Evolutionary conservation across 2,888 invertebrate genomes (phyloP), one percentile per base, ranked within the genome.

Genomic region (Sphaerophoria taeniata): DNA sequence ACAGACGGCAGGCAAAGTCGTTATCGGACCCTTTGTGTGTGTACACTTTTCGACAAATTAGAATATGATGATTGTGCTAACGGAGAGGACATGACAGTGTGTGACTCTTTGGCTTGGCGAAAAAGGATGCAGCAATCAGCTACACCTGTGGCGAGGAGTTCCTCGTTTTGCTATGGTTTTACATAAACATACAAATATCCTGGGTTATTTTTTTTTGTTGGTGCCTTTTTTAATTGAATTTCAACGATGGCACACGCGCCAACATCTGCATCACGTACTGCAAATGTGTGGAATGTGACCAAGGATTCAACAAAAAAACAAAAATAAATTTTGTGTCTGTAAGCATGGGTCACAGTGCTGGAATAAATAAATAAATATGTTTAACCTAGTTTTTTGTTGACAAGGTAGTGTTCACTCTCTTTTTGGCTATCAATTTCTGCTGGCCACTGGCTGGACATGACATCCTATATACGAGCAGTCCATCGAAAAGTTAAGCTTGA

Each of bases 201-300:
- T n/a, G n/a, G n/a, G 12, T 16, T 6, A 14, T 6, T 51, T 39
- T 53, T 67, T 72, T 72, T 55, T 56, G 3, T 58, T 31, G 11
- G 36, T 60, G n/a, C 88, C 89, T 49, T 74, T 90, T 90, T 90
- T 91, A 91, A 90, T 90, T 90, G 90, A 90, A 91, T 88, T 87
- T 77, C 87, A 88, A 85, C 87, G 80, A 90, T 79, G 83, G 74
- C 67, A 83, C 76, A 72, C 79, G 82, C 76, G 78, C 73, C 77
- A 87, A 80, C 81, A 85, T 85, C 81, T 85, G 85, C 81, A 81
- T 76, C 85, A 85, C 85, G 85, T 85, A 81, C 76, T 77, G 76
- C 76, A 85, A 85, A 85, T 85, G 81, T 81, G 49, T 81, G 76
- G 81, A 85, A 85, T 85, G 85, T 85, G 85, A 85, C 85, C 76